Conservation (phyloP, 2,113 vertebrate species). For the Ranitomeya imitator region DNA sequence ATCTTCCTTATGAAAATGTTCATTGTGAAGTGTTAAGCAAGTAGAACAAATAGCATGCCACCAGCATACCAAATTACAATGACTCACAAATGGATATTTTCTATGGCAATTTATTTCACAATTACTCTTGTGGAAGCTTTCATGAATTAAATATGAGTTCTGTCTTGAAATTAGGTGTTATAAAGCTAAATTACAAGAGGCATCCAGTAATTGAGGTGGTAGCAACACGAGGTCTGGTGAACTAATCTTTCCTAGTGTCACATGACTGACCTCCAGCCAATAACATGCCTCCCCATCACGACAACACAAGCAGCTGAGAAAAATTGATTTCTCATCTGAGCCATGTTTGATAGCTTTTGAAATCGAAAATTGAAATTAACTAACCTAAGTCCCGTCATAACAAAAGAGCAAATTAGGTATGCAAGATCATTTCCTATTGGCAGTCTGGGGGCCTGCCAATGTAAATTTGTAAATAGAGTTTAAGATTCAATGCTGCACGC, state of each 20-base stretch:
- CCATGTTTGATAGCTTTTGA: conserved; percentile 99
- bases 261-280: conserved; percentile 83
- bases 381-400: conserved; percentile 97
- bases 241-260: conserved; percentile 95
- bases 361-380: conserved; percentile 99
- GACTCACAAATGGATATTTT: conserved; percentile 92
- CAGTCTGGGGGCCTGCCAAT: conserved; percentile 82
- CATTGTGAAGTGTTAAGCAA: conserved; percentile 82
- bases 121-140: conserved; percentile 96
- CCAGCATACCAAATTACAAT: conserved; percentile 86
- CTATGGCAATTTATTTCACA: conserved; percentile 97
- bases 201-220: conserved; percentile 99
- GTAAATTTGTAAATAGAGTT: conserved; percentile 91
- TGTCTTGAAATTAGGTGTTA: conserved; percentile 99
- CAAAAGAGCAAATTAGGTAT: conserved; percentile 99
- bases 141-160: conserved; percentile 99
- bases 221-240: conserved; percentile 92
- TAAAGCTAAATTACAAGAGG: conserved; percentile 99
- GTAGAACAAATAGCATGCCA: conserved; percentile 77
- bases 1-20: conserved; percentile 70
- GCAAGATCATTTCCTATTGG: conserved; percentile 85
- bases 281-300: conserved; percentile 80
- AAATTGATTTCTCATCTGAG: conserved; percentile 99
- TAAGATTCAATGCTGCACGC: conserved; percentile 71
- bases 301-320: conserved; percentile 99